phyloP scores from a whole-genome alignment of 2,888 invertebrate genomes.

The Drosophila kuntzei region DNA sequence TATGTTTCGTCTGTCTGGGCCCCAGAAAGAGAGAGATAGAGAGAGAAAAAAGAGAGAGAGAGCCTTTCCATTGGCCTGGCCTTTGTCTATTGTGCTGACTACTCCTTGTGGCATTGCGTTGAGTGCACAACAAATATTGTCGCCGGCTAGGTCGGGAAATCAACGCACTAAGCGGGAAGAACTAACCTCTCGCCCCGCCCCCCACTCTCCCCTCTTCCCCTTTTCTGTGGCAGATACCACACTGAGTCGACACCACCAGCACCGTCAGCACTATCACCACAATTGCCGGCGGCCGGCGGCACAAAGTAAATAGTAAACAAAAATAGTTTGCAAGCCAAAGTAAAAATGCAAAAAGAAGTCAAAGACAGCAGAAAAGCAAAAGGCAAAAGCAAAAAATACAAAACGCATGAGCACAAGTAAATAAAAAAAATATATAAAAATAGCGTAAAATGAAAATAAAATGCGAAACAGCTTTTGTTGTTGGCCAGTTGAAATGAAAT shows the following conservation, averaged over 20 bases:
- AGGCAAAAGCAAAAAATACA: constrained; percentile 37
- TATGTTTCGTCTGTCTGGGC: constrained; percentile 34
- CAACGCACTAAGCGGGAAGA: constrained; percentile 65
- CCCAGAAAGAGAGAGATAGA: neutral
- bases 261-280: constrained; percentile 6
- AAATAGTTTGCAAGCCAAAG: constrained; percentile 75
- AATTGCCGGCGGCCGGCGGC: constrained; percentile 48
- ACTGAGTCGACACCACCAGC: neutral
- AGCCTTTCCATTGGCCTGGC: constrained; percentile 73
- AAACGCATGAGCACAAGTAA: constrained; percentile 36
- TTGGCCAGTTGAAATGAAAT: constrained; percentile 51
- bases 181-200: neutral
- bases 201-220: neutral
- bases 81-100: constrained; percentile 59
- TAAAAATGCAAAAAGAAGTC: constrained; percentile 64
- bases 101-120: constrained; percentile 50
- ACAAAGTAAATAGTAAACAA: constrained; percentile 79
- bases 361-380: constrained; percentile 36
- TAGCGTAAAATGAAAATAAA: constrained; percentile 58
- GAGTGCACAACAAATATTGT: constrained; percentile 82
- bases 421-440: constrained; percentile 69
- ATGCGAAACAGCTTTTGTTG: constrained; percentile 60
- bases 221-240: neutral
- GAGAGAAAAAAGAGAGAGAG: neutral
- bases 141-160: constrained; percentile 83